Percentiles rank a stretch among this genome's conserved stretches.
These are phyloP conservation scores for Nansenia antarctica DNA, from an alignment of 2,113 vertebrate genomes.

Conservation along the genomic window DNA sequence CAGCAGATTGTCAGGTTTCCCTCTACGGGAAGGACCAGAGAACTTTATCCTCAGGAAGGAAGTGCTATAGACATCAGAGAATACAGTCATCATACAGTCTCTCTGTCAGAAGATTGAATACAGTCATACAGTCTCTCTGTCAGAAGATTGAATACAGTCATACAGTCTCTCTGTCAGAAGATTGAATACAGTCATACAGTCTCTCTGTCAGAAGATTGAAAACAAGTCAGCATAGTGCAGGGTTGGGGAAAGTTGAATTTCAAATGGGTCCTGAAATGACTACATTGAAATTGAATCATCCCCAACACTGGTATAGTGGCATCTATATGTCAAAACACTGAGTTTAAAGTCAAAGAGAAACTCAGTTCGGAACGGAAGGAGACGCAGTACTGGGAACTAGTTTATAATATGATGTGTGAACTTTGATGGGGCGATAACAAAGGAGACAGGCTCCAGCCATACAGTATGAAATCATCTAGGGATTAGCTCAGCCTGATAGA, in stretches of 20 bases:
- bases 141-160: too few species aligned
- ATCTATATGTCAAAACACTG: too few species aligned
- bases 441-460: neutral
- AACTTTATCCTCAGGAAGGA: slow-evolving; percentile 50
- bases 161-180: too few species aligned
- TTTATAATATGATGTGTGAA: too few species aligned
- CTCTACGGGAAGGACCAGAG: slow-evolving; percentile 43
- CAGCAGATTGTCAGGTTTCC: slow-evolving; percentile 24
- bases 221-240: neutral
- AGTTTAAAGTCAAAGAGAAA: too few species aligned
- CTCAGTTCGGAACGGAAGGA: neutral
- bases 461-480: neutral
- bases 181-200: neutral
- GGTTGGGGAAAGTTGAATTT: too few species aligned
- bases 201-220: neutral
- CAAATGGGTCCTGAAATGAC: too few species aligned
- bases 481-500: neutral
- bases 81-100: too few species aligned
- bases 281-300: too few species aligned
- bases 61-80: slow-evolving; percentile 25
- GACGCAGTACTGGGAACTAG: neutral
- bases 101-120: too few species aligned
- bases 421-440: neutral
- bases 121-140: too few species aligned
- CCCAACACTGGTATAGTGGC: too few species aligned